phyloP scores from a whole-genome alignment of 2,888 invertebrate genomes.

The Sthenelais limicola region DNA sequence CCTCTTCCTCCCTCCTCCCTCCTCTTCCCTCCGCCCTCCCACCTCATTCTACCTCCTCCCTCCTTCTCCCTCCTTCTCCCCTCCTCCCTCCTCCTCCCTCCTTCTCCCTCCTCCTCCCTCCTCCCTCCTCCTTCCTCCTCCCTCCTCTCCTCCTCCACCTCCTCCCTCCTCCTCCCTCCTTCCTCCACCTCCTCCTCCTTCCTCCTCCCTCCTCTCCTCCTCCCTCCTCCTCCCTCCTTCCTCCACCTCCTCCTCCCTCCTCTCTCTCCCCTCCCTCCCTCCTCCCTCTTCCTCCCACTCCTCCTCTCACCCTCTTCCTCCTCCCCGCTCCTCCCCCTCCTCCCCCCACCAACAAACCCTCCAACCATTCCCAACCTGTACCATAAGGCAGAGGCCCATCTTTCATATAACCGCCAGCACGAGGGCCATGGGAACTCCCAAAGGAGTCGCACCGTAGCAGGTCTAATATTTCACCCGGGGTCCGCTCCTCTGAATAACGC shows the following conservation, averaged over 20 bases:
- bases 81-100: not conserved
- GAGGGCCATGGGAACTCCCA: no score
- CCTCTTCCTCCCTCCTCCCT: not conserved
- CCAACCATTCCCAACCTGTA: no score
- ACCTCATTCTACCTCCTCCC: not conserved
- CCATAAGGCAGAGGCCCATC: no score
- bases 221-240: not conserved
- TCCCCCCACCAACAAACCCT: no score
- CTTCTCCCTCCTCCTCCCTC: not conserved
- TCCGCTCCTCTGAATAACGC: no score
- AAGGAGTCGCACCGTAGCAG: no score
- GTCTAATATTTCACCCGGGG: no score
- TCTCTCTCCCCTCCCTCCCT: not conserved
- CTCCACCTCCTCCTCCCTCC: not conserved
- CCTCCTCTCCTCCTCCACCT: not conserved
- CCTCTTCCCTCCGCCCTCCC: not conserved
- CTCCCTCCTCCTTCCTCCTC: constrained; percentile 2
- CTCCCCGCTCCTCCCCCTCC: not conserved
- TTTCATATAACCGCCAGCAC: no score
- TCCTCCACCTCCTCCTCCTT: not conserved
- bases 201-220: not conserved
- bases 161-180: not conserved
- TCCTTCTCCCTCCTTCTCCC: not conserved
- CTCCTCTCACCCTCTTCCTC: not conserved
- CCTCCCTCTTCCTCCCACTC: constrained; percentile 6